These are phyloP conservation scores for Strigamia transsilvanica DNA, from an alignment of 2,888 invertebrate genomes.

Conservation along the genomic window DNA sequence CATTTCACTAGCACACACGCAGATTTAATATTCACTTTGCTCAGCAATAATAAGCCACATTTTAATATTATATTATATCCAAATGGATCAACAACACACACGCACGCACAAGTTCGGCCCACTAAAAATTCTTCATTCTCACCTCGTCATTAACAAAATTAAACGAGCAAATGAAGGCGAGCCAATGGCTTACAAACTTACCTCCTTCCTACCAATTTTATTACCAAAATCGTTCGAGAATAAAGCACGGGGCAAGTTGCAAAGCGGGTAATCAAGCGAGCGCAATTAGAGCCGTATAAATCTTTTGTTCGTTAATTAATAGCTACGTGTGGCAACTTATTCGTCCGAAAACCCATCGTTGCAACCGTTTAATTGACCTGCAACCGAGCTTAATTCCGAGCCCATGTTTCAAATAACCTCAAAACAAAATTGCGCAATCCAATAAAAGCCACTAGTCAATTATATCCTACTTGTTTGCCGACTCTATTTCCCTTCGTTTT, in stretches of 20 bases:
- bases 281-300: slow-evolving; percentile 52
- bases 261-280: slow-evolving; percentile 24
- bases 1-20: slow-evolving; percentile 27
- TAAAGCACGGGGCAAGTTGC: slow-evolving; percentile 30
- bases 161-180: slow-evolving; percentile 30
- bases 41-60: slow-evolving; percentile 47
- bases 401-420: slow-evolving; percentile 52
- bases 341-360: slow-evolving; percentile 13
- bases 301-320: slow-evolving; percentile 53
- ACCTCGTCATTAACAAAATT: slow-evolving; percentile 47
- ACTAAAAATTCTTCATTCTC: slow-evolving; percentile 26
- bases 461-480: slow-evolving; percentile 51
- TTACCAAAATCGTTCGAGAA: slow-evolving; percentile 27
- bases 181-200: slow-evolving; percentile 30
- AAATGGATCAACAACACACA: slow-evolving; percentile 20
- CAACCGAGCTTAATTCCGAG: slow-evolving; percentile 35
- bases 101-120: neutral
- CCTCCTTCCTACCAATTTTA: slow-evolving; percentile 34
- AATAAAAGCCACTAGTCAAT: slow-evolving; percentile 53
- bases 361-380: slow-evolving; percentile 50
- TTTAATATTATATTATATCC: slow-evolving; percentile 33
- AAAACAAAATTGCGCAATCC: slow-evolving; percentile 52
- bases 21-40: slow-evolving; percentile 49
- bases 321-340: slow-evolving; percentile 46
- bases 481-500: slow-evolving; percentile 50